phyloP scores from a whole-genome alignment of 2,113 vertebrate genomes.

The Dinomys branickii region DNA sequence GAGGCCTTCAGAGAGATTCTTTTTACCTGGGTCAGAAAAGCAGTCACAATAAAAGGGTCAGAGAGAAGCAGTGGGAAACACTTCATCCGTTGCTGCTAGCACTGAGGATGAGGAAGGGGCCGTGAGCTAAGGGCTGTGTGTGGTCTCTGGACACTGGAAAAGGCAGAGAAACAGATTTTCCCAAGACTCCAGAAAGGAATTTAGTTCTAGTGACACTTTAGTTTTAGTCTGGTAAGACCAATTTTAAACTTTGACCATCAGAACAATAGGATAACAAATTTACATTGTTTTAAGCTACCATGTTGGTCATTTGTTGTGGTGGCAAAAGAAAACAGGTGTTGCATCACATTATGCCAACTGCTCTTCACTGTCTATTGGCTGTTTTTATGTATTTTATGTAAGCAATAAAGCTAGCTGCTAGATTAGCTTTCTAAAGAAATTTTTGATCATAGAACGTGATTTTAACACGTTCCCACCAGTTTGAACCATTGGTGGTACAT shows the following conservation, averaged over 20 bases:
- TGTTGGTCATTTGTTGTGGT: neutral
- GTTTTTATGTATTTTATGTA: conserved; percentile 24
- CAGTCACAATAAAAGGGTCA: neutral
- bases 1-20: neutral
- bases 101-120: neutral
- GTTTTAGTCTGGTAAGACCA: neutral
- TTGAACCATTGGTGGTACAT: neutral
- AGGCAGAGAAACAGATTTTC: neutral
- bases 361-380: neutral
- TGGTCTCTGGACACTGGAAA: neutral
- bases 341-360: neutral
- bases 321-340: neutral
- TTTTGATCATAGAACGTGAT: neutral
- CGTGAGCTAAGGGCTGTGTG: neutral
- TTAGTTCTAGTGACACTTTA: neutral
- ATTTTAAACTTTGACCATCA: conserved; percentile 2
- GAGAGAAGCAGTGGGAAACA: neutral
- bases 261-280: neutral
- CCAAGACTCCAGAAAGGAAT: neutral
- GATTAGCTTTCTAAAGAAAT: neutral
- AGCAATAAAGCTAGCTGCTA: neutral
- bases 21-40: neutral
- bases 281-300: neutral
- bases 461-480: neutral
- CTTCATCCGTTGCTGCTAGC: neutral